These are phyloP conservation scores for Echeneis naucrates DNA, from an alignment of 2,797 vertebrate species.

Conservation along the genomic window DNA sequence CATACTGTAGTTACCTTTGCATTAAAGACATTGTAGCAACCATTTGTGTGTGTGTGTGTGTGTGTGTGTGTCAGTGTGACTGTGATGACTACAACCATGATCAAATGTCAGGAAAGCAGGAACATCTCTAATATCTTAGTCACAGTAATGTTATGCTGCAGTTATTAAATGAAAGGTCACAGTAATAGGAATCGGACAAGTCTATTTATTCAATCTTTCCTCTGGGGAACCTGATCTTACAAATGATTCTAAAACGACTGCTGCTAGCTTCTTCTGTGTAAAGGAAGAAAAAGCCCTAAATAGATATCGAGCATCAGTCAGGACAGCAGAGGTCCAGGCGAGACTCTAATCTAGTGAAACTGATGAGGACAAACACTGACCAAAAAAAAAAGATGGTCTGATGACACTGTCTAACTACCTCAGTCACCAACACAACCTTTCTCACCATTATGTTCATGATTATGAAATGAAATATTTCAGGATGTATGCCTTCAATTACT, in stretches of 20 bases:
- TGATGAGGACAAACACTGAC: slow-evolving; percentile 54
- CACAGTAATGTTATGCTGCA: neutral
- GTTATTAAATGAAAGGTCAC: slow-evolving; percentile 61
- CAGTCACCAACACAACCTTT: neutral
- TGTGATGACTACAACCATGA: neutral
- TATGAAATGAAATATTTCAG: neutral
- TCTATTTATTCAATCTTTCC: slow-evolving; percentile 34
- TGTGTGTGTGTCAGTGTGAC: slow-evolving; percentile 15
- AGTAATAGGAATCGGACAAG: slow-evolving; percentile 43
- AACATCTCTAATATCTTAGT: neutral
- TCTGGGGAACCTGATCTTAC: slow-evolving; percentile 43
- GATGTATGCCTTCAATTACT: neutral
- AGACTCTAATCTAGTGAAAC: slow-evolving; percentile 24
- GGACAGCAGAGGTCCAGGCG: slow-evolving; percentile 16
- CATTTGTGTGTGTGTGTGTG: neutral
- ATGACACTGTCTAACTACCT: slow-evolving; percentile 31
- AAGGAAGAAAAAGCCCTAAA: slow-evolving; percentile 47
- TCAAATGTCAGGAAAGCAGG: neutral
- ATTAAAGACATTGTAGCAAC: slow-evolving; percentile 44
- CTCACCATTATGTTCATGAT: neutral
- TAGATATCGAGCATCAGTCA: slow-evolving; percentile 44
- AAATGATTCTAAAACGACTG: slow-evolving; percentile 42
- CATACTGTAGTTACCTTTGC: slow-evolving; percentile 21
- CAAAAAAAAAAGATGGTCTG: slow-evolving; percentile 52
- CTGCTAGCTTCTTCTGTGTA: slow-evolving; percentile 35